phyloP scores from a whole-genome alignment of 2,888 invertebrate genomes.

The Lasioglossum leucozonium region DNA sequence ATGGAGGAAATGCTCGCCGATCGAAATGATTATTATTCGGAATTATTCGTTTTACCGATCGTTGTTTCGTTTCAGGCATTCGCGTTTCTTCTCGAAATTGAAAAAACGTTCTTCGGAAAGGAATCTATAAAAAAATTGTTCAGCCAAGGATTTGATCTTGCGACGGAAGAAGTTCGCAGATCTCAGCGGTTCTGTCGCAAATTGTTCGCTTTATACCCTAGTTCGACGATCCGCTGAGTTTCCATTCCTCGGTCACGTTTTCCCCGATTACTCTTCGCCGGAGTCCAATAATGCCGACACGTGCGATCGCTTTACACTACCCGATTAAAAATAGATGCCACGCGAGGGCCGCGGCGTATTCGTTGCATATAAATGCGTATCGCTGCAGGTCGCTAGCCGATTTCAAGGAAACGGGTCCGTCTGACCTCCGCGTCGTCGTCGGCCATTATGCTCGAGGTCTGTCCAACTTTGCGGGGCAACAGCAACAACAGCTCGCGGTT shows the following conservation, averaged over 20 bases:
- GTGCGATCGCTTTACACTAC: constrained; percentile 57
- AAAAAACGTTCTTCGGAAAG: neutral
- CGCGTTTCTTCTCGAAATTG: too few species aligned
- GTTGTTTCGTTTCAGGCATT: too few species aligned
- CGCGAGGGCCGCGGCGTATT: constrained; percentile 65
- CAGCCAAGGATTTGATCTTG: neutral
- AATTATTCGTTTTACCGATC: too few species aligned
- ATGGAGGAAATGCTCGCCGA: too few species aligned
- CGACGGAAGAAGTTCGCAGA: neutral
- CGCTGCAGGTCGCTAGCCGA: constrained; percentile 75
- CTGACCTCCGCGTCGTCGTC: constrained; percentile 70
- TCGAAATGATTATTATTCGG: too few species aligned
- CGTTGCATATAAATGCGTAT: constrained; percentile 76
- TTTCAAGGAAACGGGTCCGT: constrained; percentile 75
- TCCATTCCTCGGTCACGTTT: constrained; percentile 5
- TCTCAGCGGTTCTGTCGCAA: neutral
- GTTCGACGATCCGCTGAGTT: neutral
- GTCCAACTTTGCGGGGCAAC: constrained; percentile 44
- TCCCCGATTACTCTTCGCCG: constrained; percentile 16
- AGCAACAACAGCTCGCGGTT: constrained; percentile 23
- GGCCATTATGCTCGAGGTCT: constrained; percentile 67
- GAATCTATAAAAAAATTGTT: neutral
- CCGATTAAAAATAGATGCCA: constrained; percentile 74
- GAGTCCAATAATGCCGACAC: constrained; percentile 49
- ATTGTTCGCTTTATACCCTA: neutral